Conservation (phyloP, 2,797 vertebrate species). For the Moxostoma hubbsi region DNA sequence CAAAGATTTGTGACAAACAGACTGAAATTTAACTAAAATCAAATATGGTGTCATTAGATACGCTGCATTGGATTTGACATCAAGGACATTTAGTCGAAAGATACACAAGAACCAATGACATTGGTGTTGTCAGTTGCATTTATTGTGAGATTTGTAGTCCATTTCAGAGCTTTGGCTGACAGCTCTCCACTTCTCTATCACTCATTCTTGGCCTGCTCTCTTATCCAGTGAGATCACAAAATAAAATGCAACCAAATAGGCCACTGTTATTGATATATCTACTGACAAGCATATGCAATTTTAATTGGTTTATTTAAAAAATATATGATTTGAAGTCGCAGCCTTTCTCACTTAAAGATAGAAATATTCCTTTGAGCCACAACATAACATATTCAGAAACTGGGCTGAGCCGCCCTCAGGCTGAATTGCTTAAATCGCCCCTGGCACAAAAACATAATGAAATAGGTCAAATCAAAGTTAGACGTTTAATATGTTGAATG, state of each 20-base stretch:
- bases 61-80: no score
- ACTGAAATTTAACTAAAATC: not conserved
- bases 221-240: slow-evolving; percentile 22
- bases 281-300: slow-evolving; percentile 10
- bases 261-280: not conserved
- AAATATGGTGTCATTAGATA: not conserved
- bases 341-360: not conserved
- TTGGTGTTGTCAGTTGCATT: no score
- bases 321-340: slow-evolving; percentile 24
- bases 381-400: slow-evolving; percentile 5
- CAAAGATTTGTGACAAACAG: no score
- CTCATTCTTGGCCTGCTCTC: no score
- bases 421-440: not conserved
- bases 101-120: not conserved
- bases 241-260: slow-evolving; percentile 17
- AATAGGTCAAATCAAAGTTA: slow-evolving; percentile 9
- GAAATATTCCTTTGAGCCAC: slow-evolving; percentile 3
- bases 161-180: no score
- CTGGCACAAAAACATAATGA: not conserved
- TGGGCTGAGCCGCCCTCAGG: not conserved
- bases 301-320: slow-evolving; percentile 18
- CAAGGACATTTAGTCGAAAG: not conserved
- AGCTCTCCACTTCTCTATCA: no score
- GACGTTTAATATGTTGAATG: slow-evolving; percentile 16
- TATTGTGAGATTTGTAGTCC: no score